phyloP scores from a whole-genome alignment of 2,797 vertebrate species.

The Silurus aristotelis region DNA sequence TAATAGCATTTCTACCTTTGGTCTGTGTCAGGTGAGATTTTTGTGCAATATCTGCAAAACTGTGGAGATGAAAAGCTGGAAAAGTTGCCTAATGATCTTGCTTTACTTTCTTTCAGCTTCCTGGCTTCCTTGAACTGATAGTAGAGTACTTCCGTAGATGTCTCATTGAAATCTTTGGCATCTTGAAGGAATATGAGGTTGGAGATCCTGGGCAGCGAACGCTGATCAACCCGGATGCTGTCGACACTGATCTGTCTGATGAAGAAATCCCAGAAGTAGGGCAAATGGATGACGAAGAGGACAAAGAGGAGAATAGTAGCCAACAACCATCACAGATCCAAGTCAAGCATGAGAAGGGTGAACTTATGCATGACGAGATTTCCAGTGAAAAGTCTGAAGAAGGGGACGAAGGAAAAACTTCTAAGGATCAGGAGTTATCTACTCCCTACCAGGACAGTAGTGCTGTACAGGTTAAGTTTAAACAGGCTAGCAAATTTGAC shows the following conservation, averaged over 20 bases:
- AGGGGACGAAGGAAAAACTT: constrained; percentile 68
- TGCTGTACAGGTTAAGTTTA: constrained; percentile 80
- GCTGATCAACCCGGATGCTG: constrained; percentile 85
- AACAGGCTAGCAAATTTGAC: constrained; percentile 92
- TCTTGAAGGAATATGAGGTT: constrained; percentile 96
- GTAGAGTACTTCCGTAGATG: constrained; percentile 98
- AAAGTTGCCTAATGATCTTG: neutral
- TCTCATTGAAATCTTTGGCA: constrained; percentile 97
- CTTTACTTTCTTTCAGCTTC: constrained; percentile 75
- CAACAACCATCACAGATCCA: constrained; percentile 53
- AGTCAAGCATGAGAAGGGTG: constrained; percentile 72
- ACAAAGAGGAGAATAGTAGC: constrained; percentile 62
- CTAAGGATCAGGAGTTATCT: constrained; percentile 76
- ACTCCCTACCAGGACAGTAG: constrained; percentile 72
- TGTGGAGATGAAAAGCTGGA: neutral
- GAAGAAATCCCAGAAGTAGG: constrained; percentile 77
- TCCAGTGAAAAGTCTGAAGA: constrained; percentile 65
- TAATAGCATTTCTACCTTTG: constrained; percentile 96
- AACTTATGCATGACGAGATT: constrained; percentile 45
- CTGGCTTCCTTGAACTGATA: constrained; percentile 93
- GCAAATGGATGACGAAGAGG: constrained; percentile 77
- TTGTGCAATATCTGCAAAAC: neutral
- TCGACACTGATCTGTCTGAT: constrained; percentile 79
- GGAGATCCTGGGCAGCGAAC: constrained; percentile 94
- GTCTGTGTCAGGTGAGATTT: constrained; percentile 87